phyloP scores from a whole-genome alignment of 2,113 vertebrate species.

The Nipponia nippon region DNA sequence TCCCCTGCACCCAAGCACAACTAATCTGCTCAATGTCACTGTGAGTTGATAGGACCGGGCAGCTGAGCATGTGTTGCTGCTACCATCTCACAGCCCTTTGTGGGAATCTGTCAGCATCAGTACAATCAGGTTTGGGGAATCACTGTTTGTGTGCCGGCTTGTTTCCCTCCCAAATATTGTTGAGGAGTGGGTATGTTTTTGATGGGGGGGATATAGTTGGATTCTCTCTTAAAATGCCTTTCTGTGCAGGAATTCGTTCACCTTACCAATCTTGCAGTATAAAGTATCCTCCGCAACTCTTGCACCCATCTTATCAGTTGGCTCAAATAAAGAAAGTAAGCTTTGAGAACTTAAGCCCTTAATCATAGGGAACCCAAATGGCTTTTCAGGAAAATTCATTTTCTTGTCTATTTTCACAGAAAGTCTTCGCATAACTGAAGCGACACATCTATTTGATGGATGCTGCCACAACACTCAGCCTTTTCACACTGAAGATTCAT shows the following conservation, averaged over 20 bases:
- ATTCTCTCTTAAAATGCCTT: background rate
- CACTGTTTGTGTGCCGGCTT: background rate
- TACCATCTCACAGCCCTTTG: background rate
- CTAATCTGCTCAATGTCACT: background rate
- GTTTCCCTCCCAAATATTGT: background rate
- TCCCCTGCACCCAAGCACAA: background rate
- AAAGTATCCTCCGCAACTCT: background rate
- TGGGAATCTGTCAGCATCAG: background rate
- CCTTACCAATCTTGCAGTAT: background rate
- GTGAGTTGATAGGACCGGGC: rapidly evolving
- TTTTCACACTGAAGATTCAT: constrained; percentile 49
- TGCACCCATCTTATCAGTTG: background rate
- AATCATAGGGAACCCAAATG: constrained; percentile 27
- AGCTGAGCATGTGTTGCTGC: background rate
- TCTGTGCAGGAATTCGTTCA: background rate
- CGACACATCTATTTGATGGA: constrained; percentile 32
- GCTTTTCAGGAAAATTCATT: constrained; percentile 41
- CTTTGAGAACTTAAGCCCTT: background rate
- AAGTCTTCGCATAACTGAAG: constrained; percentile 36
- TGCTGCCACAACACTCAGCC: constrained; percentile 29
- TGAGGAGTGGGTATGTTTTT: background rate
- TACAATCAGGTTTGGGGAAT: background rate
- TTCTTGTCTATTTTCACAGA: constrained; percentile 44
- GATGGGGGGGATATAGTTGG: background rate
- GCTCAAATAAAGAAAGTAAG: background rate